A percentile compares a stretch with the other conserved stretches of the same genome.
phyloP scores from a whole-genome alignment of 2,888 invertebrate genomes.

The Pantelozetes paolii region DNA sequence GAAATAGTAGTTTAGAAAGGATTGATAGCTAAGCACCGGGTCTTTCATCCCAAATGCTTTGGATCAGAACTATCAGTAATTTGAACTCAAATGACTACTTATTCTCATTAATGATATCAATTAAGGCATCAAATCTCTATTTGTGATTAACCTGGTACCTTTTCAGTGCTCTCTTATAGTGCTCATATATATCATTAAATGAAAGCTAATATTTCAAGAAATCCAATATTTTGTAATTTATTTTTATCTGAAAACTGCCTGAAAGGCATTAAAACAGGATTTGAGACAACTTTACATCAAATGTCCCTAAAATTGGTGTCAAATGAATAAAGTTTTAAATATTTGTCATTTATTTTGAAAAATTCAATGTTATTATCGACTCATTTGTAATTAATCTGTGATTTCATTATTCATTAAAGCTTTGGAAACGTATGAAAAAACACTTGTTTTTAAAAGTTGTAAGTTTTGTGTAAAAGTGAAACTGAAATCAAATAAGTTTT shows the following conservation, averaged over 20 bases:
- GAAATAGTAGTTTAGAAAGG: too few relatives aligned
- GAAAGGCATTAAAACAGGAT: neutral
- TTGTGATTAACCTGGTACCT: slow-evolving; percentile 17
- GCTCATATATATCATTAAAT: neutral
- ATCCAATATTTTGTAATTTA: slow-evolving; percentile 1
- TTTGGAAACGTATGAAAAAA: too few relatives aligned
- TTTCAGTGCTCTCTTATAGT: too few relatives aligned
- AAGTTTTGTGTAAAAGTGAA: too few relatives aligned
- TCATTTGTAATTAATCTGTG: too few relatives aligned
- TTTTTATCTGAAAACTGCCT: neutral
- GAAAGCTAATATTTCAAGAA: slow-evolving; percentile 2
- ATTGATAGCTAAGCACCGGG: too few relatives aligned
- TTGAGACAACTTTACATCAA: neutral
- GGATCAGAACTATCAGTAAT: neutral
- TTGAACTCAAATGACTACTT: slow-evolving; percentile 19
- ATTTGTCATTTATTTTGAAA: neutral
- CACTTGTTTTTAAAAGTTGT: too few relatives aligned
- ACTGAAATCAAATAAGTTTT: too few relatives aligned
- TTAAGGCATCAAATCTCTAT: slow-evolving; percentile 15
- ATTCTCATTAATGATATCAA: slow-evolving; percentile 4
- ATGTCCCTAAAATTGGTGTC: neutral
- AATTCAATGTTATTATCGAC: neutral
- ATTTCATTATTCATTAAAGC: too few relatives aligned
- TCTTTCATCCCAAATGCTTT: neutral
- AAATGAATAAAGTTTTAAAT: neutral